Base-by-base conservation (phyloP, 2,113 vertebrate genomes). In the Notarius lentiginosus region DNA sequence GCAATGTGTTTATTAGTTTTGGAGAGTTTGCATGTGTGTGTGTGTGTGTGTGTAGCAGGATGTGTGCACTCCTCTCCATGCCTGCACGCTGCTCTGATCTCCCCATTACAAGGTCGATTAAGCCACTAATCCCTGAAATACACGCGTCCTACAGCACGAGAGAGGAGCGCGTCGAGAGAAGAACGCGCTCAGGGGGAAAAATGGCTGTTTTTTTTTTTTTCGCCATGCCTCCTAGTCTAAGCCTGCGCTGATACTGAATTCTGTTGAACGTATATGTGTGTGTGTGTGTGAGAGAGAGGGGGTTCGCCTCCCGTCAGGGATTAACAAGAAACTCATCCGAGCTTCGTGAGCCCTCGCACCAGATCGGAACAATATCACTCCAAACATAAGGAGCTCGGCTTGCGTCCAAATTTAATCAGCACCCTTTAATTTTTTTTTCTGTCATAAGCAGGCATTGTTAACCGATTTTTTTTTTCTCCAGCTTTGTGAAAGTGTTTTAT, bases 41-140 rank as follows among this genome's bases (percentile, higher is more conserved):
- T 89, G 53, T 83, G 89, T 83, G 82, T 89, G 91, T 90, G 89
- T 90, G 90, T 89, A 56, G 80, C 18, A 51, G 86, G 83, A 83
- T 88, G 83, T 80, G 79, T 77, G 91, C 86, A 83, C 90, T 92
- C 92, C 91, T 94, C 93, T 93, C 91, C 91, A 94, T 94, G 94
- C 92, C 92, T 93, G 92, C 92, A 94, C 92, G 93, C 92, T 87
- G 93, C 92, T 92, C 94, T 94, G 95, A 95, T 96, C 95, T 95
- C 94, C 94, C 94, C 92, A 96, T 96, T 96, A 96, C 95, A 95
- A 95, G 95, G 94, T 95, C 95, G 95, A 95, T 96, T 95, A 96
- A 95, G 93, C 91, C 93, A 94, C 95, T 96, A 96, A 96, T 96
- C 95, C 95, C 90, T 92, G 93, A 95, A 96, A 95, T 95, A 96